Conservation (phyloP, 2,797 vertebrate species). For the Masticophis lateralis region DNA sequence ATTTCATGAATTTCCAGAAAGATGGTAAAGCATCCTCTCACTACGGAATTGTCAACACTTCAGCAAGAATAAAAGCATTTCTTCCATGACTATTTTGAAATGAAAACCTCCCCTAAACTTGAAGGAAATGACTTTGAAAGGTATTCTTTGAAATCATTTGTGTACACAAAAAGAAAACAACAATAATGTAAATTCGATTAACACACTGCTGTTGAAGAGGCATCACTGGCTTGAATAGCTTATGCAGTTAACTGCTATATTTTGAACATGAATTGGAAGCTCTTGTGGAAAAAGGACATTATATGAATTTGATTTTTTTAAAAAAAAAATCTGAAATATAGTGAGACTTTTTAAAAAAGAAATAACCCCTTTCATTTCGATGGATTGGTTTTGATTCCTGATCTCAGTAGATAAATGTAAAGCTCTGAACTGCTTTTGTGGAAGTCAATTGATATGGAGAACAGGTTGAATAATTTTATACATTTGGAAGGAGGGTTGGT, state of each 20-base stretch:
- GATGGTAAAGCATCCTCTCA: neutral
- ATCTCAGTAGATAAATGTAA: neutral
- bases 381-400: neutral
- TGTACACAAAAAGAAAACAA: slow-evolving; percentile 21
- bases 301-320: neutral
- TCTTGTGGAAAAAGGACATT: neutral
- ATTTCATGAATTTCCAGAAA: neutral
- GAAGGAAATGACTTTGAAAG: slow-evolving; percentile 19
- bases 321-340: neutral
- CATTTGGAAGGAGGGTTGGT: neutral
- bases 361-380: neutral
- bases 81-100: slow-evolving; percentile 1
- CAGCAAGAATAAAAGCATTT: neutral
- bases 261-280: neutral
- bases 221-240: neutral
- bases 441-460: neutral
- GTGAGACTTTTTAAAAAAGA: neutral
- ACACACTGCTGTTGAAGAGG: slow-evolving; percentile 4
- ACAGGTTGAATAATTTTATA: neutral
- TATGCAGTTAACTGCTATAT: neutral
- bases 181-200: slow-evolving; percentile 1
- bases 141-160: neutral
- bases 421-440: neutral
- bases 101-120: slow-evolving; percentile 1
- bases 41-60: neutral